Conservation (phyloP, 2,113 vertebrate genomes). For the Ptilorrhoa leucosticta region DNA sequence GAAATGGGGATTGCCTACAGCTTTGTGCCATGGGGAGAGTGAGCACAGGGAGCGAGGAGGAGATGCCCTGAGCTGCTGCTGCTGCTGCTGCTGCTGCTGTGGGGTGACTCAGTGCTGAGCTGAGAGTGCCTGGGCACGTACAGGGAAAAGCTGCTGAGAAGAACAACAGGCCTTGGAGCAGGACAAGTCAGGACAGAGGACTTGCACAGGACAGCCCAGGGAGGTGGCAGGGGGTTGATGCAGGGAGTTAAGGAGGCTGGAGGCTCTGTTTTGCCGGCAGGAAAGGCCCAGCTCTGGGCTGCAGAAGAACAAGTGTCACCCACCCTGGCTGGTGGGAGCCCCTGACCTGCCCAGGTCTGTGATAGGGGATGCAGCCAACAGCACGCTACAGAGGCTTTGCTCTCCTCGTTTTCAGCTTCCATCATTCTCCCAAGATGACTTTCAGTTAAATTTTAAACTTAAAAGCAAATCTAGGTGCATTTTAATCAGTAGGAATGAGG, state of each 20-base stretch:
- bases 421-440: not conserved
- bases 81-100: not conserved
- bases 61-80: slow-evolving; percentile 7
- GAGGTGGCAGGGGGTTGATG: not conserved
- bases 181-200: slow-evolving; percentile 36
- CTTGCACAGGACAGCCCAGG: not conserved
- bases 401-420: not conserved
- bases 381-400: not conserved
- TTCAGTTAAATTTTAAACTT: not conserved
- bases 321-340: not conserved
- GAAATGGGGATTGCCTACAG: not conserved
- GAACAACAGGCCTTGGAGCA: not conserved
- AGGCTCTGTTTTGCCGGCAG: not conserved
- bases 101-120: slow-evolving; percentile 19
- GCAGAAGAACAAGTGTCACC: not conserved
- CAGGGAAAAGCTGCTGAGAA: not conserved
- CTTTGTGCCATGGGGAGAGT: not conserved
- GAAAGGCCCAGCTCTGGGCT: not conserved
- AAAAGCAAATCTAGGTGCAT: not conserved
- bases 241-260: not conserved
- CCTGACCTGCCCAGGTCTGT: not conserved
- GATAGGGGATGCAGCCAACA: not conserved
- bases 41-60: not conserved
- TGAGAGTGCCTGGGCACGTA: slow-evolving; percentile 30
- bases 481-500: not conserved